Conservation (phyloP, 1,140 invertebrate genomes). For the Dryas iulia region DNA sequence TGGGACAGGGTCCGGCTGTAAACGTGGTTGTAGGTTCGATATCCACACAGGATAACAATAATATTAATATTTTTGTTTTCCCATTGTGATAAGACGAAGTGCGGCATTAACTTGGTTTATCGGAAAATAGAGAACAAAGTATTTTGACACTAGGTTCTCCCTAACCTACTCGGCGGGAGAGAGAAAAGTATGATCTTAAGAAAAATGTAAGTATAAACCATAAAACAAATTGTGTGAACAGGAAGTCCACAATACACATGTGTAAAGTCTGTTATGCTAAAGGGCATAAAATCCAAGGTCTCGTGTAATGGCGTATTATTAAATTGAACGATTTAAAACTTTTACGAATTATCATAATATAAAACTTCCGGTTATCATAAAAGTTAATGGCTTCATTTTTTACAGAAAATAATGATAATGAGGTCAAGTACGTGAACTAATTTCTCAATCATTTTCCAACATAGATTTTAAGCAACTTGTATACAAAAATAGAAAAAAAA, state of each 20-base stretch:
- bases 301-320: not conserved
- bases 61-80: too few species aligned
- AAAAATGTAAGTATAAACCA: not conserved
- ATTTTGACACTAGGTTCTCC: too few species aligned
- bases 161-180: too few species aligned
- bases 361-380: not conserved
- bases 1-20: too few species aligned
- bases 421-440: not conserved
- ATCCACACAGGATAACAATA: too few species aligned
- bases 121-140: too few species aligned
- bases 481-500: not conserved
- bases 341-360: not conserved
- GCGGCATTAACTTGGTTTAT: too few species aligned
- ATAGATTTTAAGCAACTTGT: not conserved
- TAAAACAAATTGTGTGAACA: not conserved
- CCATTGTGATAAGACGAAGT: too few species aligned
- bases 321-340: not conserved
- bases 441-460: not conserved
- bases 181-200: too few species aligned
- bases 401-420: not conserved
- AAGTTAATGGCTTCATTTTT: not conserved
- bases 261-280: not conserved
- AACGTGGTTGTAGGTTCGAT: too few species aligned
- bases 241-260: too few species aligned
- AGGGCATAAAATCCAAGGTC: constrained; percentile 3